These are phyloP conservation scores for Papilio polytes DNA, from an alignment of 1,140 invertebrate genomes.

Conservation along the genomic window DNA sequence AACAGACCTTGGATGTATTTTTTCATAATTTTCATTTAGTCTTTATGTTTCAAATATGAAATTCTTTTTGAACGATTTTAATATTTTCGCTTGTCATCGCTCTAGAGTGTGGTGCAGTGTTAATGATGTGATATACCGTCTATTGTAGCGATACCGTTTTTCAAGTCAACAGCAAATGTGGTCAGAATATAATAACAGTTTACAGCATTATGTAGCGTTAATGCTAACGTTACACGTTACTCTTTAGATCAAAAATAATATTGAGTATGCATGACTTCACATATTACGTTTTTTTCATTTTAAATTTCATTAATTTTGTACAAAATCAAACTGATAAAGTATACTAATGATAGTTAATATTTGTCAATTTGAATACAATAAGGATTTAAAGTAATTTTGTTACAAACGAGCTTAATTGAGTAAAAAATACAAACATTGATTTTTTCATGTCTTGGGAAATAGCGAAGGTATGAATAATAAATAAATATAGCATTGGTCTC, in stretches of 20 bases:
- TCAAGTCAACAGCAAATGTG: constrained; percentile 23
- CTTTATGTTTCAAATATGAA: background rate
- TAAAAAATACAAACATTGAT: no score
- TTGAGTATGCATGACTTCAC: background rate
- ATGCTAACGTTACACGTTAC: constrained; percentile 23
- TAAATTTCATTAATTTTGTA: background rate
- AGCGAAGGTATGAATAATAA: no score
- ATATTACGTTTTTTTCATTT: background rate
- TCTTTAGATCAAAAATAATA: background rate
- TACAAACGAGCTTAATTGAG: no score
- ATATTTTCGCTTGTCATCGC: background rate
- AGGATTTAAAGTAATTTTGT: no score
- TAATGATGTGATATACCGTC: background rate
- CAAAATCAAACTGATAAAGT: background rate
- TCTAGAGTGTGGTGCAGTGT: background rate
- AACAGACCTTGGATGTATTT: background rate
- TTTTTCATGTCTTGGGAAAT: no score
- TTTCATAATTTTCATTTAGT: background rate
- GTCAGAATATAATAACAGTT: constrained; percentile 33
- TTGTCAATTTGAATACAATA: no score
- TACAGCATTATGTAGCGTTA: constrained; percentile 35
- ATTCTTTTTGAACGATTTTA: background rate
- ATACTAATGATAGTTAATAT: no score
- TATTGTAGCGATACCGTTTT: constrained; percentile 28
- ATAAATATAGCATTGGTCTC: no score